Evolutionary conservation across 2,113 vertebrate genomes (phyloP), one percentile per base, ranked within the genome.

Genomic region (Notarius quadriscutis): DNA sequence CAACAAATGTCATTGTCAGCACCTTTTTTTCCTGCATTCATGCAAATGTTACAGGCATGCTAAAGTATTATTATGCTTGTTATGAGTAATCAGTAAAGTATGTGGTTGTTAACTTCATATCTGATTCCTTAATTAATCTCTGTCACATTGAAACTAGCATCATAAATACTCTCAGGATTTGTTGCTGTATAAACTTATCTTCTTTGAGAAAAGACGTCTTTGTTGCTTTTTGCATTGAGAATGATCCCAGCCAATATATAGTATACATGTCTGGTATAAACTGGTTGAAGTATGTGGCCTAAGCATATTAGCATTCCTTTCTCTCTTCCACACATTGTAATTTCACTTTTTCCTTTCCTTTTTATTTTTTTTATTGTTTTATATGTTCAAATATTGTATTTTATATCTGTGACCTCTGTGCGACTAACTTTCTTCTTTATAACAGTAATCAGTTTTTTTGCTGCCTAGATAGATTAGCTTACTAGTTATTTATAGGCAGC

Each of bases 1-100:
- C 5, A 60, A 34, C 25, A 86, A 74, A 74, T 27, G 60, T 41
- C 85, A 82, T 8, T 34, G 27, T 83, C 67, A 60, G 83, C 53
- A 55, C n/a, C 0, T 62, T 83, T 67, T 57, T 51, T 50, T 9
- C 51, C 4, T 55, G 84, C 62, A 67, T 67, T 67, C 17, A 53
- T 48, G 1, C 17, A 30, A 7, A 41, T 20, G 15, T 6, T 79
- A 34, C 17, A 55, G 7, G 17, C 1, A n/a, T 53, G 2, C 15
- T 18, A 51, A 67, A 27, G 1, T 25, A 7, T 48, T 77, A 9
- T n/a, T 48, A 53, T 3, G 14, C 5, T 0, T 77, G 58, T 78
- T 12, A 25, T 17, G 30, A n/a, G 72, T 50, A 75, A 50, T 15
- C 17, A 81, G 17, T 41, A 27, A 63, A 9, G 20, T 25, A 41